These are phyloP conservation scores for Egretta garzetta DNA, from an alignment of 2,113 vertebrate species.

Conservation along the genomic window DNA sequence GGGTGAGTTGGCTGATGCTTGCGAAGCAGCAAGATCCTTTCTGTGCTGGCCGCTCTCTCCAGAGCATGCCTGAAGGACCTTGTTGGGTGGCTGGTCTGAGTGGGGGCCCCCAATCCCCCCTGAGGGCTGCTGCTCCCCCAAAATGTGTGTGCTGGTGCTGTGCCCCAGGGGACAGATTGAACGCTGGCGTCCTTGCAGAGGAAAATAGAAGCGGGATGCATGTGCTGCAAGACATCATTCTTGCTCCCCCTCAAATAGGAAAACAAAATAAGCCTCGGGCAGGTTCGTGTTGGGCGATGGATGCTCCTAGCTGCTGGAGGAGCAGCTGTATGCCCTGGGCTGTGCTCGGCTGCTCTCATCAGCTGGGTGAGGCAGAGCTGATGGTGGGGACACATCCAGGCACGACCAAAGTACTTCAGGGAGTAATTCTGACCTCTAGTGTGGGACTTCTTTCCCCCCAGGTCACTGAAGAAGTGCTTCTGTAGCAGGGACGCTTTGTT, in stretches of 20 bases:
- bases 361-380: not conserved
- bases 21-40: fast-evolving
- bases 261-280: not conserved
- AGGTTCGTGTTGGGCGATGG: not conserved
- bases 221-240: not conserved
- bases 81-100: not conserved
- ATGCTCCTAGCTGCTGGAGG: not conserved
- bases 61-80: not conserved
- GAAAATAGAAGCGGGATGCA: not conserved
- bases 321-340: not conserved
- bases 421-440: not conserved
- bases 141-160: fast-evolving
- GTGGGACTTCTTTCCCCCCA: not conserved
- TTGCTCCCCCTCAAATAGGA: not conserved
- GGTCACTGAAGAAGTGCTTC: not conserved
- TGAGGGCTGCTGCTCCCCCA: not conserved
- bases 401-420: not conserved
- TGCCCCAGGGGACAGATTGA: not conserved
- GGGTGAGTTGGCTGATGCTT: not conserved
- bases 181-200: not conserved
- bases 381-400: not conserved
- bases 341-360: not conserved
- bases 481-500: not conserved
- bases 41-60: not conserved
- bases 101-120: too few species aligned